These are phyloP conservation scores for Distichodus sexfasciatus DNA, from an alignment of 2,797 vertebrate genomes.

Conservation along the genomic window DNA sequence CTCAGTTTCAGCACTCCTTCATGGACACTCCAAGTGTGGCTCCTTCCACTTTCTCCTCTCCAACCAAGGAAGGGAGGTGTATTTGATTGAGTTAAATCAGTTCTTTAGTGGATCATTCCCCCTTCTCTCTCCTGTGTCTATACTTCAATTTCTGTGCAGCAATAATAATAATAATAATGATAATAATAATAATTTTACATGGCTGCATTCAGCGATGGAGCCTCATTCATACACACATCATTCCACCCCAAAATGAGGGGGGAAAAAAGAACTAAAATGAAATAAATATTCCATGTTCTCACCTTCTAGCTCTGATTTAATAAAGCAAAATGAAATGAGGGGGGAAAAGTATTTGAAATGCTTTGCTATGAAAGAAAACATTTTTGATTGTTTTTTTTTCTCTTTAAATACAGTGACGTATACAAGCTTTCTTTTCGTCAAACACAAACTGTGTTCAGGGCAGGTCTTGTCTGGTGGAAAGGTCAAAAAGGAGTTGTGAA, in stretches of 20 bases:
- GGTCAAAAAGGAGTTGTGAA: conserved; percentile 57
- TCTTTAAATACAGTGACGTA: conserved; percentile 76
- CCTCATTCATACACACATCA: conserved; percentile 20
- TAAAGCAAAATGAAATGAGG: conserved; percentile 32
- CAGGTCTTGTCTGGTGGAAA: conserved; percentile 45
- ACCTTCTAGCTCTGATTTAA: conserved; percentile 13
- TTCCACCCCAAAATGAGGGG: conserved; percentile 2
- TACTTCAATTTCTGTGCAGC: conserved; percentile 58
- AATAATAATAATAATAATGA: conserved; percentile 41
- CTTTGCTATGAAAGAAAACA: conserved; percentile 63
- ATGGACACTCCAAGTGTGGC: conserved; percentile 57
- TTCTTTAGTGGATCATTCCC: conserved; percentile 71
- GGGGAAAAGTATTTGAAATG: conserved; percentile 61
- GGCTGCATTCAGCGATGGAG: conserved; percentile 51
- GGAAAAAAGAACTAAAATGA: conserved; percentile 58
- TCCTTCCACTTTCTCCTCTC: conserved; percentile 56
- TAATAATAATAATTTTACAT: conserved; percentile 16
- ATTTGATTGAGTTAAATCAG: conserved; percentile 62
- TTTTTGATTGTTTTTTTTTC: conserved; percentile 60
- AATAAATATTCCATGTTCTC: conserved; percentile 54
- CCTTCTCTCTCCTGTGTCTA: conserved; percentile 37
- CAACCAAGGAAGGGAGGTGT: conserved; percentile 49
- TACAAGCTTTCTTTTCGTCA: conserved; percentile 57
- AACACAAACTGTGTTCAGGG: conserved; percentile 63
- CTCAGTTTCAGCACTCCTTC: conserved; percentile 63